Percentiles rank a stretch among this genome's conserved stretches.
phyloP scores from a whole-genome alignment of 2,888 invertebrate species.

The Lochmaea capreae region DNA sequence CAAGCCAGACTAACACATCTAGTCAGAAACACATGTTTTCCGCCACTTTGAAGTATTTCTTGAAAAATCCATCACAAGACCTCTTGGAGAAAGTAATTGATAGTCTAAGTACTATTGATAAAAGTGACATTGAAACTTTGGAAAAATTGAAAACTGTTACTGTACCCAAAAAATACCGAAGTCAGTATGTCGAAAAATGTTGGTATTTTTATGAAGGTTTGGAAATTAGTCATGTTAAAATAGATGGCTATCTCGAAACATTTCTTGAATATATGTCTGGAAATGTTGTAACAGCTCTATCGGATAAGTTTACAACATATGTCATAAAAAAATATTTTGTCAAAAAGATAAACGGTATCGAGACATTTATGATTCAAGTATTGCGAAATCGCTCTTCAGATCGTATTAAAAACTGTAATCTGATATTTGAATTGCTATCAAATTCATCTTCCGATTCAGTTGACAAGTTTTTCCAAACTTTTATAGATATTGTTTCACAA shows the following conservation, averaged over 20 bases:
- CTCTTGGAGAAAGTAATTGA: constrained; percentile 40
- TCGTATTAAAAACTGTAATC: background rate
- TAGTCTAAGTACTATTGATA: constrained; percentile 42
- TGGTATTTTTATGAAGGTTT: constrained; percentile 2
- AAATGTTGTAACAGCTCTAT: background rate
- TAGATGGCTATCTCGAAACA: background rate
- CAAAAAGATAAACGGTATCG: background rate
- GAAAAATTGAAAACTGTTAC: constrained; percentile 25
- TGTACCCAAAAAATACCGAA: constrained; percentile 40
- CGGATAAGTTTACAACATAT: background rate
- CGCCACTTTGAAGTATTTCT: constrained; percentile 47
- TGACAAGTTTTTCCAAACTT: background rate
- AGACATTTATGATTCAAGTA: background rate
- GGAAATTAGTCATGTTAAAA: background rate
- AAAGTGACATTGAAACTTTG: constrained; percentile 45
- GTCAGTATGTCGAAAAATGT: background rate
- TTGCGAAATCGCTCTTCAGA: background rate
- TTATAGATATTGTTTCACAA: background rate
- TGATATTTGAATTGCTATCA: background rate
- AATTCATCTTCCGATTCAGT: background rate
- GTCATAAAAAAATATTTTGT: background rate
- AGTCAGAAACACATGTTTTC: constrained; percentile 46
- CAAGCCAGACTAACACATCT: constrained; percentile 38
- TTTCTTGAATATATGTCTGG: background rate
- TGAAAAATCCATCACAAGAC: constrained; percentile 45